Percentiles rank a stretch among this genome's conserved stretches.
These are phyloP conservation scores for human DNA, from an alignment of 2,113 vertebrate species.

Conservation along the genomic window DNA sequence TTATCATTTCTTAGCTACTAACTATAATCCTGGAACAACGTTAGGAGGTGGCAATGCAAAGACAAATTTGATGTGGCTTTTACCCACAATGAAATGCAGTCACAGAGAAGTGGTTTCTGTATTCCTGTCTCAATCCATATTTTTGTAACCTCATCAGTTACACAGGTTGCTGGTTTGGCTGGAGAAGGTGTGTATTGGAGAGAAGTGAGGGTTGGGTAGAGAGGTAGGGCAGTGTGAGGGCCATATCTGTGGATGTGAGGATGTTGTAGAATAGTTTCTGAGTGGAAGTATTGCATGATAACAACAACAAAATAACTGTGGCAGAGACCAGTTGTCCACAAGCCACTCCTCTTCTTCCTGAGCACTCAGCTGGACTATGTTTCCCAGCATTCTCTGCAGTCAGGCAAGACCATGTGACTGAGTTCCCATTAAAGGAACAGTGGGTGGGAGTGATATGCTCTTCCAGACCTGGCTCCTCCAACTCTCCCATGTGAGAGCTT, in stretches of 20 bases:
- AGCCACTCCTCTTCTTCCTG: neutral
- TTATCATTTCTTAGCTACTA: neutral
- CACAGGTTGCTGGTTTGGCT: neutral
- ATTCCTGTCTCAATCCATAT: neutral
- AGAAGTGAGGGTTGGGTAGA: neutral
- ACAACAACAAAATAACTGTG: neutral
- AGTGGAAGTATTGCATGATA: neutral
- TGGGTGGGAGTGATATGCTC: neutral
- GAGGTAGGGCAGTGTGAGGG: neutral
- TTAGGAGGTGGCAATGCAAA: neutral
- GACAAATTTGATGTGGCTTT: neutral
- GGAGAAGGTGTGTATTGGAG: neutral
- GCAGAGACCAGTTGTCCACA: neutral
- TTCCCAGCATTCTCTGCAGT: neutral
- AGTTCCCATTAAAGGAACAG: neutral
- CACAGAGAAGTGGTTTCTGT: neutral
- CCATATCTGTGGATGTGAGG: neutral
- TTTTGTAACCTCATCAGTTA: neutral
- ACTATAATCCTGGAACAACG: neutral
- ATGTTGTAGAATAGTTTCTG: neutral
- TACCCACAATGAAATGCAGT: neutral
- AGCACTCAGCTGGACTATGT: neutral
- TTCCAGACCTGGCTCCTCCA: neutral
- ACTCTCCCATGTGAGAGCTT: neutral
- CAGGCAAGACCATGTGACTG: neutral